Conservation (phyloP, 2,113 vertebrate species). For the Cheilinus undulatus region DNA sequence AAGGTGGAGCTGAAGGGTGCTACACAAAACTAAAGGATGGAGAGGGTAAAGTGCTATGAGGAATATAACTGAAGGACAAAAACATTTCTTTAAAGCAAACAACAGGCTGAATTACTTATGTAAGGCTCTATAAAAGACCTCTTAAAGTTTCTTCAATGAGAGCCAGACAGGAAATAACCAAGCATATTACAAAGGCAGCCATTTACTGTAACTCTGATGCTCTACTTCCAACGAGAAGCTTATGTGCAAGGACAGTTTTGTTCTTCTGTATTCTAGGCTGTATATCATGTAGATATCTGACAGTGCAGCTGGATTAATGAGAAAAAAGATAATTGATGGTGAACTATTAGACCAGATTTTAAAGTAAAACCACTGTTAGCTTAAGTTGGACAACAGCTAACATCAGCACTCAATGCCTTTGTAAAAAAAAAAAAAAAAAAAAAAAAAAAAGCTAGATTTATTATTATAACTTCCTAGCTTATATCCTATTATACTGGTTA, state of each 20-base stretch:
- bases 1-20: constrained; percentile 27
- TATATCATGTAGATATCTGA: not conserved
- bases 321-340: not conserved
- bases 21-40: constrained; percentile 1
- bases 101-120: not conserved
- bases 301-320: not conserved
- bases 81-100: not conserved
- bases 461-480: too few species aligned
- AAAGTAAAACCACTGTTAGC: not conserved
- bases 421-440: too few species aligned
- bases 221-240: not conserved
- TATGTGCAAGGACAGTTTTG: not conserved
- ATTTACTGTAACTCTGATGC: not conserved
- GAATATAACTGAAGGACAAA: constrained; percentile 18
- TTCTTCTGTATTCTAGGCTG: not conserved
- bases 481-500: too few species aligned
- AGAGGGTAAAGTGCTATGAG: not conserved
- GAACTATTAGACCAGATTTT: not conserved
- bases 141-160: constrained; percentile 8
- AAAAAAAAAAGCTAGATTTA: too few species aligned
- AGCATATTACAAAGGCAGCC: not conserved
- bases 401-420: too few species aligned
- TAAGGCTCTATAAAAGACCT: constrained; percentile 5
- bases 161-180: not conserved
- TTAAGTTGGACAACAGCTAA: too few species aligned